Percentiles rank a stretch among this genome's conserved stretches.
Evolutionary conservation across 2,113 vertebrate species (phyloP).

Genomic region (Ellobius talpinus): DNA sequence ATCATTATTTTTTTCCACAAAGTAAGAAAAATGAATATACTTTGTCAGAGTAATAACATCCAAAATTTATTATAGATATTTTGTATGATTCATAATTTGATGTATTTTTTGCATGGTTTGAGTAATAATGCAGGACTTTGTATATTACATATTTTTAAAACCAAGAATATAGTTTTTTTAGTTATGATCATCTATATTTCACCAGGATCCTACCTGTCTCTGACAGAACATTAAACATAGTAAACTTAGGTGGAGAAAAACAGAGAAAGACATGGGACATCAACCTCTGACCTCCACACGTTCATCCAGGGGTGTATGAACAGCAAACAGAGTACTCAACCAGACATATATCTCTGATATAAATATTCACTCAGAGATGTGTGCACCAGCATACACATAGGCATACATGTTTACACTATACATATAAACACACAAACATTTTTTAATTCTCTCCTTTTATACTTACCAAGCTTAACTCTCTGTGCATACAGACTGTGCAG

Average conservation of each 20-base stretch:
- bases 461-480: background rate
- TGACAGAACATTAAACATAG: background rate
- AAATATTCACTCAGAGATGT: background rate
- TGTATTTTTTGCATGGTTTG: background rate
- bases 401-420: no score
- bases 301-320: background rate
- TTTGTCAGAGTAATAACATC: background rate
- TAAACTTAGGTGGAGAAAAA: background rate
- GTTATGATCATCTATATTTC: background rate
- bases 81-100: background rate
- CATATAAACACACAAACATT: background rate
- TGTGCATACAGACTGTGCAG: background rate
- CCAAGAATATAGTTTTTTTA: background rate
- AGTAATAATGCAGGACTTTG: background rate
- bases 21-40: background rate
- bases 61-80: constrained; percentile 29
- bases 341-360: background rate
- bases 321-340: no score
- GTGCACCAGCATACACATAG: background rate
- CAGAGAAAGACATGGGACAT: background rate
- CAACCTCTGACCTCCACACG: background rate
- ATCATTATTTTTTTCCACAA: background rate
- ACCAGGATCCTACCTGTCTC: background rate
- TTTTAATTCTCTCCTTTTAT: background rate
- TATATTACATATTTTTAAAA: background rate